Percentiles rank a stretch among this genome's conserved stretches.
These are phyloP conservation scores for Chascanopsetta lugubris DNA, from an alignment of 2,113 vertebrate genomes.

Conservation along the genomic window DNA sequence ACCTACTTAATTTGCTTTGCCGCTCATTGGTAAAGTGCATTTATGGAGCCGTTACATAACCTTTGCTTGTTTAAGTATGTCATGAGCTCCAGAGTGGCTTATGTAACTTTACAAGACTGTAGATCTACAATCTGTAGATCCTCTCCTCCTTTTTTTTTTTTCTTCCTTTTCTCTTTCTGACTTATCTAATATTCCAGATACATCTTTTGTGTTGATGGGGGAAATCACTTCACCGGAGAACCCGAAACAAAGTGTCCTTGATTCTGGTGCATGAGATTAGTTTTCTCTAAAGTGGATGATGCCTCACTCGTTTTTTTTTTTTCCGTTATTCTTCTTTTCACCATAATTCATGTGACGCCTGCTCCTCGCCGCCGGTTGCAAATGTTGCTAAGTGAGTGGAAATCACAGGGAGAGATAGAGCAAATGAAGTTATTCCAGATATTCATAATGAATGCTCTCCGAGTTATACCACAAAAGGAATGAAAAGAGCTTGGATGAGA, in stretches of 20 bases:
- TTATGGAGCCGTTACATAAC: constrained; percentile 78
- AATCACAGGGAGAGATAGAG: constrained; percentile 24
- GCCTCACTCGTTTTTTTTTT: no score
- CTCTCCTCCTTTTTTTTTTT: constrained; percentile 56
- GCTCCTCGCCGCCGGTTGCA: constrained; percentile 16
- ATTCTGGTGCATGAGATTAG: constrained; percentile 59
- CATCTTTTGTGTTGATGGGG: constrained; percentile 64
- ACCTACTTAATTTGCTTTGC: constrained; percentile 78
- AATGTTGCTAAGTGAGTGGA: constrained; percentile 27
- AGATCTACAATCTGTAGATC: constrained; percentile 75
- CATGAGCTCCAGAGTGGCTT: constrained; percentile 80
- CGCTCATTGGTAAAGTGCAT: constrained; percentile 74
- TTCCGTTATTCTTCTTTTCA: constrained; percentile 17
- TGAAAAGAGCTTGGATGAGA: constrained; percentile 43
- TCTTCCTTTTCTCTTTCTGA: no score
- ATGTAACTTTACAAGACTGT: constrained; percentile 81
- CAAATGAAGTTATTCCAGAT: constrained; percentile 38
- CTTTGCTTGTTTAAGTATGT: constrained; percentile 82
- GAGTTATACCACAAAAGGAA: constrained; percentile 23
- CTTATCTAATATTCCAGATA: constrained; percentile 69
- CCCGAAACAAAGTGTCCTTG: constrained; percentile 44
- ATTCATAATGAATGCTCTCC: constrained; percentile 49
- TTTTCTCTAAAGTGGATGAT: constrained; percentile 45
- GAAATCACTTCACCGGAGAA: constrained; percentile 57
- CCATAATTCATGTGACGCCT: constrained; percentile 40